Base-by-base conservation (phyloP, 1,140 invertebrate genomes). In the Papilio dardanus region DNA sequence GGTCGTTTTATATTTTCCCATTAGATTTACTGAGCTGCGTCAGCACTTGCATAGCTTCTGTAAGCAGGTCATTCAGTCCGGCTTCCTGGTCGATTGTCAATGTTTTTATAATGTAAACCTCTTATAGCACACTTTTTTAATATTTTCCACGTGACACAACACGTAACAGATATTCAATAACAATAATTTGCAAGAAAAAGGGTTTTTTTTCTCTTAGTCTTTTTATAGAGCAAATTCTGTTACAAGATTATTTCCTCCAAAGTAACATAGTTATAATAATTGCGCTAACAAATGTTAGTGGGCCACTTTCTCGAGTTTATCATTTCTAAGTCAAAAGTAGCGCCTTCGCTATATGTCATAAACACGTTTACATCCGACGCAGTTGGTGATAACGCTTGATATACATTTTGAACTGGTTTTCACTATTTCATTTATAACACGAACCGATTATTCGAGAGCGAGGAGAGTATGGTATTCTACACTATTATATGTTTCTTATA, bases 271-370 rank as follows among this genome's bases (percentile, higher is more conserved):
- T 62, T 62, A 62, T 62, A 62, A 28, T 3, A 3, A 10, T 28
- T 28, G 24, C 54, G 54, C 54, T 62, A 62, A 62, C 54, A 62
- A 30, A 62, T 62, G 54, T 62, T 62, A 62, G 54, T 62, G 54
- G 24, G 54, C 10, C 54, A 62, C 54, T 62, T 62, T 62, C 54
- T 62, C 54, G 12, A 30, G 10, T 14, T 28, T 62, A 62, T 30
- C 54, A 16, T 30, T 19, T 46, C 24, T 62, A 28, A 28, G 21
- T 30, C 24, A 62, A 62, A 62, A 10, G 54, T 62, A 62, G 24
- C 54, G 14, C 54, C 54, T 28, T 12, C 24, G 24, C n/a, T n/a
- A 12, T 2, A 28, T 14, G 54, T 62, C 54, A 62, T 62, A 62
- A 62, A 62, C 21, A 58, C 12, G 24, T 62, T 14, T 62, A 14